These are phyloP conservation scores for Origma solitaria DNA, from an alignment of 2,113 vertebrate species.

Conservation along the genomic window DNA sequence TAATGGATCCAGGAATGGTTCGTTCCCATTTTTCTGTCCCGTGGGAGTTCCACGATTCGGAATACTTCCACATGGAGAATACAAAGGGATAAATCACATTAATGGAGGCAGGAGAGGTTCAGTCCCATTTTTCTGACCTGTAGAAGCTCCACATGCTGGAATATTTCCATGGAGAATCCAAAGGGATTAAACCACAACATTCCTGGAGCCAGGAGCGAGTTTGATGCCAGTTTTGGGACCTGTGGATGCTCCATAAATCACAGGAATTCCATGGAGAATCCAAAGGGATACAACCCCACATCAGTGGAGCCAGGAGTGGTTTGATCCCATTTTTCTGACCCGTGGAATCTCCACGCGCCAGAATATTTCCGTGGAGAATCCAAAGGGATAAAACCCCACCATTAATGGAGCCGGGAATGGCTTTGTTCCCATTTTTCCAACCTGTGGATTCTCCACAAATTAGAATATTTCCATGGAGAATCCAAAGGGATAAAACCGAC, in stretches of 20 bases:
- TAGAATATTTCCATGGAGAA: no score
- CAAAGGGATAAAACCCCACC: background rate
- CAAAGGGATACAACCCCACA: background rate
- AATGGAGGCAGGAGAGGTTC: no score
- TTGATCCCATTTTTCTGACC: background rate
- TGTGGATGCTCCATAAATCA: background rate
- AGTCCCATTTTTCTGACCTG: no score
- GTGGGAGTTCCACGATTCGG: no score
- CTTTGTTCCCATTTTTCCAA: background rate
- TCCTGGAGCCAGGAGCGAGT: rapidly evolving
- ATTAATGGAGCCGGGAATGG: rapidly evolving
- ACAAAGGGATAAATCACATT: no score
- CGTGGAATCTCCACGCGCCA: background rate
- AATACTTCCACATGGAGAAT: no score
- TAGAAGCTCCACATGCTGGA: no score
- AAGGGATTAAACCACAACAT: background rate
- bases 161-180: background rate
- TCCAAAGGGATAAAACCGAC: no score
- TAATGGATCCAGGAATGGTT: no score
- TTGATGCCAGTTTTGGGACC: background rate
- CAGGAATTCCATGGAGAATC: background rate
- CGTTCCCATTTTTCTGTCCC: no score
- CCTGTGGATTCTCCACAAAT: no score
- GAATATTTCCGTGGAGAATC: background rate
- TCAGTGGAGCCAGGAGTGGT: rapidly evolving